Evolutionary conservation across 2,113 vertebrate genomes (phyloP), one percentile per base, ranked within the genome.

Genomic region (Taurulus bubalis): DNA sequence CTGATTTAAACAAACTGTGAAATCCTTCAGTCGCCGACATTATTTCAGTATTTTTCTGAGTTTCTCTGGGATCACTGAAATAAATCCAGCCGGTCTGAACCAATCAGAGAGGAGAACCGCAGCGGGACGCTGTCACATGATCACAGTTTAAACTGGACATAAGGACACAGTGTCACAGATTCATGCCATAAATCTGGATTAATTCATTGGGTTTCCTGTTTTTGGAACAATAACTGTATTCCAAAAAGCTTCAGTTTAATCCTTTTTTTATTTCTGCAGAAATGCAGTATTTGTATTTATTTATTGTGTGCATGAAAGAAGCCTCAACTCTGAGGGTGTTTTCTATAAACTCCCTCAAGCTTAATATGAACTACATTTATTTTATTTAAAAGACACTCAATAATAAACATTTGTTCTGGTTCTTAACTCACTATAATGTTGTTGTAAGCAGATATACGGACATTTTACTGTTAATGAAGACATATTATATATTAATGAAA

Each of bases 121-220:
- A 69, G 47, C 12, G 11, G 47, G 47, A n/a, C 30, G n/a, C 20
- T 11, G 51, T 38, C n/a, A 34, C 14, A 42, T 18, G 4, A 55
- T 18, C 22, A 11, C 67, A 20, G 66, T 49, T 49, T 68, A 12
- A 68, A 28, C 8, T 45, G 15, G 8, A 36, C 58, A 42, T 42
- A 16, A 65, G 12, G 6, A n/a, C 22, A 64, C 34, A 24, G 34
- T 24, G 15, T 65, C 15, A 16, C 40, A 42, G 66, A 51, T 36
- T 34, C 4, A 49, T 71, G 68, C 68, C n/a, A 71, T 20, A 24
- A 71, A 56, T 56, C 51, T 56, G 49, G 68, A 70, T 70, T 55
- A 56, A 71, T 16, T 2, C 6, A 24, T 36, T 24, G 10, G 51
- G 14, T 11, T 71, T 14, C 51, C n/a, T 47, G 15, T 45, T 47